Conservation (phyloP, 2,888 invertebrate genomes). For the Phytoseiulus persimilis region DNA sequence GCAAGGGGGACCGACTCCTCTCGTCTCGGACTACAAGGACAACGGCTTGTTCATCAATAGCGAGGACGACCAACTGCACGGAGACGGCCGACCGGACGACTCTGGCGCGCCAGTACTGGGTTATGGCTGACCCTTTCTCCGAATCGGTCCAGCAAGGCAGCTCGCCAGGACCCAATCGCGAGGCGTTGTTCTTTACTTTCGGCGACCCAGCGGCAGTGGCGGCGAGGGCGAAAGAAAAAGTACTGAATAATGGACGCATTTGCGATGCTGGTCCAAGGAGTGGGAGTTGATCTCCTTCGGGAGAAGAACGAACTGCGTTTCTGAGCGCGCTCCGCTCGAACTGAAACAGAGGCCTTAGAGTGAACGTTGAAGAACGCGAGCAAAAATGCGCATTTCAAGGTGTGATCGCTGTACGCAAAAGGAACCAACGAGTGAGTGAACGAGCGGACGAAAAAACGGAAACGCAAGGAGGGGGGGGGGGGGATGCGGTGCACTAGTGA, state of each 20-base stretch:
- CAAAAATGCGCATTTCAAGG: slow-evolving; percentile 5
- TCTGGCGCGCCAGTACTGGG: background rate
- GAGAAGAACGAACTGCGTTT: background rate
- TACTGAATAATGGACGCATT: slow-evolving; percentile 5
- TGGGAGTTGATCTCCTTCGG: background rate
- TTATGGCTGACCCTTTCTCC: background rate
- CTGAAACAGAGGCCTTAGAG: background rate
- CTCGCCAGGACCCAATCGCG: background rate
- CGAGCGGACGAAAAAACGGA: background rate
- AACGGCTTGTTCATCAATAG: background rate
- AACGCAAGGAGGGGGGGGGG: too few relatives aligned
- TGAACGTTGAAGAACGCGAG: background rate
- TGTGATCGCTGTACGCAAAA: background rate
- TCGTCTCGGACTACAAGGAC: background rate
- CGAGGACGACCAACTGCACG: background rate
- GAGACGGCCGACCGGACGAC: background rate
- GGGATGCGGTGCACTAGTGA: background rate
- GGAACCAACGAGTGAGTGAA: background rate
- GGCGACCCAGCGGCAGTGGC: background rate
- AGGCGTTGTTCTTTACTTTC: background rate
- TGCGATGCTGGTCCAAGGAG: background rate
- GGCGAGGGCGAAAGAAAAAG: background rate
- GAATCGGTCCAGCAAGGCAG: background rate
- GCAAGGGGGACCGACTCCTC: background rate
- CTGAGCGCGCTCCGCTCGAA: background rate